Conservation (phyloP, 2,113 vertebrate genomes). For the Myotis brandtii region DNA sequence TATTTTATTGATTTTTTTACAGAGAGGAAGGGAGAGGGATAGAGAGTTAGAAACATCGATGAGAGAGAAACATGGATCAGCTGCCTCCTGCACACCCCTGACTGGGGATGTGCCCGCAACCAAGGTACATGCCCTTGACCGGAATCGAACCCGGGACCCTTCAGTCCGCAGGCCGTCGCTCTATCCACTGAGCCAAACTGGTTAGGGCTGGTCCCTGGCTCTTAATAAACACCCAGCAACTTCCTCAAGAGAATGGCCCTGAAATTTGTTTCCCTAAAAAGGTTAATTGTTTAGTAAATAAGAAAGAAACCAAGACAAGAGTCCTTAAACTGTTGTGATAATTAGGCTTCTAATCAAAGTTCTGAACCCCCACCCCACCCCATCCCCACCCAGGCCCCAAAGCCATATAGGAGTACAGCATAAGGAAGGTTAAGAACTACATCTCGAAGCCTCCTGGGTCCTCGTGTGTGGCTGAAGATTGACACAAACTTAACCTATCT, state of each 20-base stretch:
- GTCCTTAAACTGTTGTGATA: background rate
- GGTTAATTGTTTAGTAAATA: conserved; percentile 9
- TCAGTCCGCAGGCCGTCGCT: too few species aligned
- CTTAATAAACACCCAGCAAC: conserved; percentile 35
- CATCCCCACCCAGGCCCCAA: background rate
- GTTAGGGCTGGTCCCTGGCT: background rate
- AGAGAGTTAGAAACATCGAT: too few species aligned
- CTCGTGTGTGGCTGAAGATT: background rate
- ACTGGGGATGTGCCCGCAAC: too few species aligned
- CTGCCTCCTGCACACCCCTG: too few species aligned
- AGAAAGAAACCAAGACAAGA: conserved; percentile 39
- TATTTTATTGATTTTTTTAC: too few species aligned
- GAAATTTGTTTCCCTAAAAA: conserved; percentile 5
- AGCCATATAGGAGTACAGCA: background rate
- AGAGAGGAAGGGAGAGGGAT: too few species aligned
- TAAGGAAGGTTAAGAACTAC: background rate
- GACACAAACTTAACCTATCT: background rate
- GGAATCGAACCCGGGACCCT: too few species aligned
- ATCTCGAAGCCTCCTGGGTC: background rate
- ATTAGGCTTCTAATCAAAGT: background rate
- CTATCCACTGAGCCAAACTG: too few species aligned
- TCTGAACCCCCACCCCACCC: background rate
- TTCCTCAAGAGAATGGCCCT: conserved; percentile 38
- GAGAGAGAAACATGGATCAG: too few species aligned
- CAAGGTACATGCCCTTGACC: too few species aligned